A percentile compares a stretch with the other conserved stretches of the same genome.
phyloP scores from a whole-genome alignment of 1,140 invertebrate genomes.

The Himalopsyche phryganea region DNA sequence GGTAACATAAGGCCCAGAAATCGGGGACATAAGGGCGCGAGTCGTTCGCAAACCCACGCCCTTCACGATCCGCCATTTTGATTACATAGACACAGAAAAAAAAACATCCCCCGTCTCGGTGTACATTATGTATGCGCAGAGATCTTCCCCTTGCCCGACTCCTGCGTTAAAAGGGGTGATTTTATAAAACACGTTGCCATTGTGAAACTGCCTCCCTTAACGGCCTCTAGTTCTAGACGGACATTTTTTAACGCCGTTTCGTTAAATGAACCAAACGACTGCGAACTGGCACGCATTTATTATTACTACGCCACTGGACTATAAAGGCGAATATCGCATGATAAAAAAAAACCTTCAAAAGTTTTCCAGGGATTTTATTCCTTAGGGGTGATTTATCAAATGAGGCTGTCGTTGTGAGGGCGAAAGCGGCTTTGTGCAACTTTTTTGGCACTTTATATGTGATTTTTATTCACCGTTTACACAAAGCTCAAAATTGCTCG shows the following conservation, averaged over 20 bases:
- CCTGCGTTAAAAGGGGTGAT: slow-evolving; percentile 32
- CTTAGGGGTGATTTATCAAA: slow-evolving; percentile 36
- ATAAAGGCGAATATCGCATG: slow-evolving; percentile 13
- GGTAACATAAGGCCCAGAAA: slow-evolving; percentile 22
- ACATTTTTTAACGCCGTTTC: slow-evolving; percentile 22
- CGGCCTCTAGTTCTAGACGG: slow-evolving; percentile 11
- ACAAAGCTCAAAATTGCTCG: slow-evolving; percentile 10
- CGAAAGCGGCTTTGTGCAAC: background rate
- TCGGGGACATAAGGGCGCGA: slow-evolving; percentile 17
- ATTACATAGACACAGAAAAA: slow-evolving; percentile 26
- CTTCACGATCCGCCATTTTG: slow-evolving; percentile 27
- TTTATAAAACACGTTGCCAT: slow-evolving; percentile 33
- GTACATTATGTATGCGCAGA: slow-evolving; percentile 33
- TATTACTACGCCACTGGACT: background rate
- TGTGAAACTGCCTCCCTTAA: slow-evolving; percentile 26
- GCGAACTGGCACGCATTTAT: background rate
- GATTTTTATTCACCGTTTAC: slow-evolving; percentile 6
- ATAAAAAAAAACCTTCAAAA: background rate
- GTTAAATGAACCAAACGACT: slow-evolving; percentile 9
- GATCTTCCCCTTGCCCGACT: slow-evolving; percentile 28
- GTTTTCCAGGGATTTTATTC: slow-evolving; percentile 16
- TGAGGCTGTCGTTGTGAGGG: slow-evolving; percentile 25
- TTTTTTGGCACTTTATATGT: slow-evolving; percentile 9
- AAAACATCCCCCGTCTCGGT: slow-evolving; percentile 22
- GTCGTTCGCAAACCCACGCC: slow-evolving; percentile 9